A percentile compares a stretch with the other conserved stretches of the same genome.
Evolutionary conservation across 2,888 invertebrate species (phyloP).

Genomic region (Fragum fragum): DNA sequence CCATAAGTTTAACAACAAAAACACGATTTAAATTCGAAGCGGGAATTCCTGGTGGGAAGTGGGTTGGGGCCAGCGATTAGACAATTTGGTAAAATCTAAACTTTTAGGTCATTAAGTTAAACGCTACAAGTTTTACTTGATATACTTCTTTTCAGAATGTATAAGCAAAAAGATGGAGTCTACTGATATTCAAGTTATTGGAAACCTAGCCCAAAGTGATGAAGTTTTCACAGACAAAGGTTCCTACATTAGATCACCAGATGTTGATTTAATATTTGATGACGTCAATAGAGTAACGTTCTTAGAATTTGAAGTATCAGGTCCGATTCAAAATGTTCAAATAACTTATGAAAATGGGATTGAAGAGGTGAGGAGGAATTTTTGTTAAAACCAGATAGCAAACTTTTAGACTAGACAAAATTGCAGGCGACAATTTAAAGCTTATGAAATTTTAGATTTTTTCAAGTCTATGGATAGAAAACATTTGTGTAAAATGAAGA

Average conservation of each 20-base stretch:
- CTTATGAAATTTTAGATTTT: no score
- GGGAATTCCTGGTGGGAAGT: no score
- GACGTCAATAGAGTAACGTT: not conserved
- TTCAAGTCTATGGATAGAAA: no score
- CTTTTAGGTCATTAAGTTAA: no score
- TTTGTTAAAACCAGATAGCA: not conserved
- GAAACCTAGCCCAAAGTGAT: not conserved
- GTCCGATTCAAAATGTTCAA: not conserved
- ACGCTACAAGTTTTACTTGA: no score
- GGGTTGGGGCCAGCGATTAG: no score
- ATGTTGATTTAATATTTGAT: not conserved
- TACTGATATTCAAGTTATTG: not conserved
- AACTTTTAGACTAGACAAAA: no score
- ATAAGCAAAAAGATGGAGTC: not conserved
- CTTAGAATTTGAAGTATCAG: not conserved
- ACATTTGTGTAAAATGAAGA: no score
- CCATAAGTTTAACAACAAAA: no score
- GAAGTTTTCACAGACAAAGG: not conserved
- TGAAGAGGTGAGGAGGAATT: not conserved
- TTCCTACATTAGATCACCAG: not conserved
- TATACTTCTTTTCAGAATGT: constrained; percentile 13
- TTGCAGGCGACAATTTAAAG: no score
- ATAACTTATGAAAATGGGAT: not conserved
- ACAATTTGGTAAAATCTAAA: no score
- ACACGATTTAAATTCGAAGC: no score